phyloP scores from a whole-genome alignment of 2,888 invertebrate species.

The Notocelia uddmanniana region DNA sequence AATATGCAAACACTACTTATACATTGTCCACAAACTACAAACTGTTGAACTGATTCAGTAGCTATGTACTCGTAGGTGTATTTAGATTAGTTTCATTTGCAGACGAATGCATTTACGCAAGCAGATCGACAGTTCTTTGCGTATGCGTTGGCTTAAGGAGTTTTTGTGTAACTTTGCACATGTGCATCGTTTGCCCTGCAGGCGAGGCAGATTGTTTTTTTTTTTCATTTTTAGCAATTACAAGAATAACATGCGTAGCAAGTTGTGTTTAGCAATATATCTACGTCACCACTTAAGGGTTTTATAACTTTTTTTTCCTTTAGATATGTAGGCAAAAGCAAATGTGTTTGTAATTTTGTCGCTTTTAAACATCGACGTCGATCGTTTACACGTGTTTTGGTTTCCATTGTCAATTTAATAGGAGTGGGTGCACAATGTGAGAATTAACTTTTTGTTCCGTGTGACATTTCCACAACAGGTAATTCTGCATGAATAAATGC shows the following conservation, averaged over 20 bases:
- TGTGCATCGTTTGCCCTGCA: constrained; percentile 49
- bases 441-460: background rate
- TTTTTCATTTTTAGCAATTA: constrained; percentile 18
- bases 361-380: no score
- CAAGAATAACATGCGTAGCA: constrained; percentile 17
- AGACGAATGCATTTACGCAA: constrained; percentile 1
- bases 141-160: constrained; percentile 14
- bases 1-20: no score
- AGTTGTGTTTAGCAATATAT: constrained; percentile 17
- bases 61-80: background rate
- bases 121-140: constrained; percentile 8
- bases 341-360: background rate
- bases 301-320: background rate
- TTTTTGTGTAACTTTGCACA: constrained; percentile 47
- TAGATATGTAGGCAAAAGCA: background rate
- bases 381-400: background rate
- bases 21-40: no score
- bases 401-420: background rate
- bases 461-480: background rate
- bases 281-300: constrained; percentile 15
- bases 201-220: constrained; percentile 32
- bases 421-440: no score
- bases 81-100: background rate
- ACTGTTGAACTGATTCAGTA: background rate
- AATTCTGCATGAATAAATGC: no score